Conservation (phyloP, 2,797 vertebrate genomes). For the Esox masquinongy region DNA sequence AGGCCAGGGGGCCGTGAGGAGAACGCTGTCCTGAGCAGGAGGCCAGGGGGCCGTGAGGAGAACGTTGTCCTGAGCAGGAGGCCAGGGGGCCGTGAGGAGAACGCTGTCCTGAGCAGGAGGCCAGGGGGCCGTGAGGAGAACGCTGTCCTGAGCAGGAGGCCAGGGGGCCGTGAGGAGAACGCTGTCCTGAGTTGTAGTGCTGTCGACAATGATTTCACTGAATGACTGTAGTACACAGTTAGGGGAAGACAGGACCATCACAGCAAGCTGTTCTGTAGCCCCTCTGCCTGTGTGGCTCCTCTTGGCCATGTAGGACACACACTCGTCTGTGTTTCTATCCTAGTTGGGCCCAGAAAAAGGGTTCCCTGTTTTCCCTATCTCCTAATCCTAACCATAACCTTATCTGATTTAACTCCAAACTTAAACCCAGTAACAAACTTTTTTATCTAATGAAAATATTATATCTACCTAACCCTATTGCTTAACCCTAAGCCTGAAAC, state of each 20-base stretch:
- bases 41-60: neutral
- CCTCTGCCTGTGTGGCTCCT: neutral
- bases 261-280: neutral
- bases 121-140: neutral
- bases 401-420: slow-evolving; percentile 32
- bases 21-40: neutral
- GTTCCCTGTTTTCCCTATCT: no score
- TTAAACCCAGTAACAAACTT: neutral
- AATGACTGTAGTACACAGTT: neutral
- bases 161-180: neutral
- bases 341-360: neutral
- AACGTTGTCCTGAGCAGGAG: neutral
- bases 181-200: neutral
- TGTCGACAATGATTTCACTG: neutral
- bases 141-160: neutral
- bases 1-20: no score
- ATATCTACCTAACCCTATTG: neutral
- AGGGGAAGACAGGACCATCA: neutral
- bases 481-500: no score
- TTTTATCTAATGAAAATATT: neutral
- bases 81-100: neutral
- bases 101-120: neutral
- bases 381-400: neutral
- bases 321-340: neutral
- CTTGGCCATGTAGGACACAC: neutral